Percentiles rank a stretch among this genome's conserved stretches.
Conservation (phyloP, 1,140 invertebrate genomes). For the Galleria mellonella region DNA sequence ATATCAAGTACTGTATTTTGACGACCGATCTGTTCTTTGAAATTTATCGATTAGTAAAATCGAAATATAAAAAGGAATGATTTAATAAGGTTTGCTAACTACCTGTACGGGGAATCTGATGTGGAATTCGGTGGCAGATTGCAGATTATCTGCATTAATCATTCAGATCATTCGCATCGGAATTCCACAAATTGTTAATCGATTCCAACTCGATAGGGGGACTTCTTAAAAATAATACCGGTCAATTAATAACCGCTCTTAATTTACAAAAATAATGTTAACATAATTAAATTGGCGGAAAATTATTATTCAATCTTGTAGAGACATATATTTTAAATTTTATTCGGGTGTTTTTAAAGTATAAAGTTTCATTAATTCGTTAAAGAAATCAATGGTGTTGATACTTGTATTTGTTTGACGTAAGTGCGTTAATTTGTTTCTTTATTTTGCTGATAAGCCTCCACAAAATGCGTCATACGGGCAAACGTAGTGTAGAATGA, state of each 20-base stretch:
- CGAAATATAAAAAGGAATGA: conserved; percentile 9
- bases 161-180: conserved; percentile 50
- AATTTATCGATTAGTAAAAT: too few species aligned
- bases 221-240: conserved; percentile 35
- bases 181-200: conserved; percentile 46
- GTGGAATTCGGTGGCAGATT: conserved; percentile 67
- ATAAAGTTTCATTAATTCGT: too few species aligned
- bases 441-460: too few species aligned
- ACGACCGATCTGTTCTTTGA: too few species aligned
- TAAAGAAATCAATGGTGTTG: too few species aligned
- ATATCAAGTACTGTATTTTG: too few species aligned
- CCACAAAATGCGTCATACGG: too few species aligned
- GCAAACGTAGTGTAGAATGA: too few species aligned
- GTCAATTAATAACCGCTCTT: background rate
- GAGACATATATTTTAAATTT: conserved; percentile 20
- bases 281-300: background rate
- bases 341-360: background rate
- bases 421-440: too few species aligned
- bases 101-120: conserved; percentile 27
- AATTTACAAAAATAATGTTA: conserved; percentile 1
- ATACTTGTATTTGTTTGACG: too few species aligned
- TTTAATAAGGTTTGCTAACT: conserved; percentile 13
- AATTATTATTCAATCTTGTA: conserved; percentile 13
- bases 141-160: conserved; percentile 59
- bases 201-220: conserved; percentile 32